A percentile compares a stretch with the other conserved stretches of the same genome.
Evolutionary conservation across 2,888 invertebrate genomes (phyloP).

Genomic region (Lycia hirtaria): DNA sequence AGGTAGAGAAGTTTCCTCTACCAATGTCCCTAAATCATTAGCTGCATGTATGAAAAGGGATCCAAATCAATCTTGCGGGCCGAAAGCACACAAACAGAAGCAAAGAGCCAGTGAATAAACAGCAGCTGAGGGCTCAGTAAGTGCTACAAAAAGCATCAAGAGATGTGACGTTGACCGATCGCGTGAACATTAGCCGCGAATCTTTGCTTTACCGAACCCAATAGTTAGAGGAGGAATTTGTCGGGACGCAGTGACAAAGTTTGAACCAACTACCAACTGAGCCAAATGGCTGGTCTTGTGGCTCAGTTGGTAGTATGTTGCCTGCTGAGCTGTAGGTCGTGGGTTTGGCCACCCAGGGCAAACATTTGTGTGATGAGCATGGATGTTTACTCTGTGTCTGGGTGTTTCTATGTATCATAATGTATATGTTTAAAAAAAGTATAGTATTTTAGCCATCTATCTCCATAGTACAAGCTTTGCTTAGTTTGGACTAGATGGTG

Average conservation of each 20-base stretch:
- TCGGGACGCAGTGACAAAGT: slow-evolving; percentile 31
- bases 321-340: too few relatives aligned
- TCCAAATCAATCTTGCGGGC: slow-evolving; percentile 29
- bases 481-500: too few relatives aligned
- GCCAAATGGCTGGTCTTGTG: too few relatives aligned
- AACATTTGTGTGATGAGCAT: too few relatives aligned
- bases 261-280: background rate
- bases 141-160: slow-evolving; percentile 71
- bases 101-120: slow-evolving; percentile 34
- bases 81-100: slow-evolving; percentile 32
- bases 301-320: too few relatives aligned
- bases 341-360: too few relatives aligned
- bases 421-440: too few relatives aligned
- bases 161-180: slow-evolving; percentile 77
- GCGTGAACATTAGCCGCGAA: slow-evolving; percentile 72
- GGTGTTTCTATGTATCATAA: too few relatives aligned
- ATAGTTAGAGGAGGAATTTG: slow-evolving; percentile 2
- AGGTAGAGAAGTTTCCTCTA: too few relatives aligned
- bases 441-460: too few relatives aligned
- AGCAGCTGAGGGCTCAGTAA: slow-evolving; percentile 53
- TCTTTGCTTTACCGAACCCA: slow-evolving; percentile 60
- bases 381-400: too few relatives aligned
- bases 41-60: slow-evolving; percentile 9
- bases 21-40: background rate
- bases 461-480: too few relatives aligned